Base-by-base conservation (phyloP, 2,113 vertebrate species). In the Xiphophorus maculatus region DNA sequence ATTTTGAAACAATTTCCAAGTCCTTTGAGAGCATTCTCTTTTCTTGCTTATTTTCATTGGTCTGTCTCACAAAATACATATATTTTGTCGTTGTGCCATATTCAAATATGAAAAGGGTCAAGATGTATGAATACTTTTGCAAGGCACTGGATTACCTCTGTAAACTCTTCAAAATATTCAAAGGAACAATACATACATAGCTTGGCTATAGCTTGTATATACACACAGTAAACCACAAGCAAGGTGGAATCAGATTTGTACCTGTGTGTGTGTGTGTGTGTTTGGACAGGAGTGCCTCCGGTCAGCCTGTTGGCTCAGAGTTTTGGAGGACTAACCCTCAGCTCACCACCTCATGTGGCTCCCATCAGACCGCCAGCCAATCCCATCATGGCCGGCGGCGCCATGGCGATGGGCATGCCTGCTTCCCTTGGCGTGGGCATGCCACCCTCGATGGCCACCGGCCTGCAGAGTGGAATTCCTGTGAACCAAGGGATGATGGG, bases 301-400 rank as follows among this genome's bases (percentile, higher is more conserved):
- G 73, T 99, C 90, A 97, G 94, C 94, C 84, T 96, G 73, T 90
- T 98, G 79, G 88, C 96, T 33, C 97, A 98, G 88, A 97, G 94
- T 91, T 98, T 99, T 32, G 95, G 96, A 74, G 95, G 96, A 0
- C 88, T 99, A 89, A 96, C 94, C 93, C 95, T 99, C 88, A 96
- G 82, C 89, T 92, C 96, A 33, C 95, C 95, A 30, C 94, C 96
- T 2, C 92, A 86, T 64, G 69, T 94, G 74, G 85, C 95, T 76
- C 91, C 96, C 58, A 90, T 95, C 82, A 94, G 96, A 81, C 88
- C 95, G 40, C 93, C 94, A 84, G 76, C 93, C 25, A 94, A 82
- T 81, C 80, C 96, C 12, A 28, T 97, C 89, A 91, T 97, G 93
- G 90, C 93, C 0, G 91, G 92, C 35, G 90, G 90, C 67, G 4